Evolutionary conservation across 2,113 vertebrate genomes (phyloP).

Genomic region (Perca schrenkii): DNA sequence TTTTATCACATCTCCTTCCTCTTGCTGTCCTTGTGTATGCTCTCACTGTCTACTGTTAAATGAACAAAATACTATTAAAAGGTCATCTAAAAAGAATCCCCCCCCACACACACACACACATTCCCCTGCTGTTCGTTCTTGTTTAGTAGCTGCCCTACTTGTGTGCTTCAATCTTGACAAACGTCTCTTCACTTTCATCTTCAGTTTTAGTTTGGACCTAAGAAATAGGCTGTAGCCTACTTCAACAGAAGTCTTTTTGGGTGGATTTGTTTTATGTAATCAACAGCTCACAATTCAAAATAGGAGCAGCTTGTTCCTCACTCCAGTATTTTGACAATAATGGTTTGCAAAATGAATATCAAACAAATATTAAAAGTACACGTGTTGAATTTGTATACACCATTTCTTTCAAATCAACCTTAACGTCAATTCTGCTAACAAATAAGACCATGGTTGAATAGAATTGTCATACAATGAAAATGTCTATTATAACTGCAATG

Average conservation of each 20-base stretch:
- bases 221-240: slow-evolving; percentile 7
- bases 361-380: too few relatives aligned
- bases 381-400: too few relatives aligned
- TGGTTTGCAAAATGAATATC: too few relatives aligned
- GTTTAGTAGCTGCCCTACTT: not conserved
- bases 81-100: not conserved
- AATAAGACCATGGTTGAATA: too few relatives aligned
- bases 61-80: not conserved
- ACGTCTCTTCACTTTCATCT: slow-evolving; percentile 19
- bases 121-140: slow-evolving; percentile 1
- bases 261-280: slow-evolving; percentile 5
- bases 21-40: not conserved
- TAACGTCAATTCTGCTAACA: too few relatives aligned
- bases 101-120: not conserved
- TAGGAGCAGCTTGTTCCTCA: too few relatives aligned
- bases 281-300: not conserved
- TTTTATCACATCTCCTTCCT: slow-evolving; percentile 26
- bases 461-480: too few relatives aligned
- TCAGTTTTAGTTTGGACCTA: not conserved
- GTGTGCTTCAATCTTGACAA: slow-evolving; percentile 18
- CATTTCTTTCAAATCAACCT: too few relatives aligned
- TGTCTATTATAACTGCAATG: too few relatives aligned
- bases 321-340: too few relatives aligned
- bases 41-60: slow-evolving; percentile 1
- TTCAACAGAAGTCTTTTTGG: not conserved